These are phyloP conservation scores for Drosophila pachea DNA, from an alignment of 1,140 invertebrate species.

Conservation along the genomic window DNA sequence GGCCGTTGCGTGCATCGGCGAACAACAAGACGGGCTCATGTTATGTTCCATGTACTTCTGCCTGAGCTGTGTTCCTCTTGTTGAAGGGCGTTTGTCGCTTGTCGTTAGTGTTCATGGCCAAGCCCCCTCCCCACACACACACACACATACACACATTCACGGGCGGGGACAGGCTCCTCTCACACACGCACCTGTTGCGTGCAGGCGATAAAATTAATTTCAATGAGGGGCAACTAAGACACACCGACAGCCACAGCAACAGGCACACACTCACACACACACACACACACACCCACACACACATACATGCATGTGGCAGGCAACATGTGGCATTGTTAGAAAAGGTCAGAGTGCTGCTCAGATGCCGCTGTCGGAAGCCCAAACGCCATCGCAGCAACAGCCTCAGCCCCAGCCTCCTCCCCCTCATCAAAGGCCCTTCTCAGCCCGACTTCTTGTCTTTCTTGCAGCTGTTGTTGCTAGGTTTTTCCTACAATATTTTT, in stretches of 20 bases:
- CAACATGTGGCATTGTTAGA: constrained; percentile 30
- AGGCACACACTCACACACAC: neutral
- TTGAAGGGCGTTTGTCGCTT: constrained; percentile 38
- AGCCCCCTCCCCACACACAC: constrained; percentile 7
- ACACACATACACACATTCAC: neutral
- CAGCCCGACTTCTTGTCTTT: constrained; percentile 4
- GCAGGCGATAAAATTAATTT: constrained; percentile 66
- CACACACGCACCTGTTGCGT: constrained; percentile 63
- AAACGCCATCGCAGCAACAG: neutral
- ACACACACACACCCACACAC: neutral
- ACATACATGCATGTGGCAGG: neutral
- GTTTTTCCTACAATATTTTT: neutral
- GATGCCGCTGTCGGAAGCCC: constrained; percentile 13
- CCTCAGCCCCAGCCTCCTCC: neutral
- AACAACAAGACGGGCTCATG: constrained; percentile 35
- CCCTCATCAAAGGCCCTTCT: neutral
- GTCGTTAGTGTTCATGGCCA: constrained; percentile 61
- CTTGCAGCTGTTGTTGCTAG: constrained; percentile 15
- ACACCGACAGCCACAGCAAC: constrained; percentile 10
- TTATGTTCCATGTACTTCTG: constrained; percentile 33
- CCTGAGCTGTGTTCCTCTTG: constrained; percentile 17
- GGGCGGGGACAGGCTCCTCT: constrained; percentile 25
- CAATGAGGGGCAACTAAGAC: constrained; percentile 27
- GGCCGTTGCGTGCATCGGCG: neutral
- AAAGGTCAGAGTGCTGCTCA: constrained; percentile 30